Evolutionary conservation across 2,797 vertebrate species (phyloP).

Genomic region (Sphenopsis melanotis): DNA sequence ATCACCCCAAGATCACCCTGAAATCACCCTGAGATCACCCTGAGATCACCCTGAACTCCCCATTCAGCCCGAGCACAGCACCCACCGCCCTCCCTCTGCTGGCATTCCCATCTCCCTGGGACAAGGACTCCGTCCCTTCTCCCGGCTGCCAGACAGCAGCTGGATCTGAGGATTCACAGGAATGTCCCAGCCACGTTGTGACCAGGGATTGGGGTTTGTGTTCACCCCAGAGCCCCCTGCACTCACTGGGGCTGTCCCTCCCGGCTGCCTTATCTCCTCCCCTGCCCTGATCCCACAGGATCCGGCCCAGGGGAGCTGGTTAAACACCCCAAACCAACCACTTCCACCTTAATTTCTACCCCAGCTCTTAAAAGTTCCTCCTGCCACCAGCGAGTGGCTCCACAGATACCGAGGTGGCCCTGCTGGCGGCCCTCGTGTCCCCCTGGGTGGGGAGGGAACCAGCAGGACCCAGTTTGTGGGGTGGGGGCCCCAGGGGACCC

Average conservation of each 20-base stretch:
- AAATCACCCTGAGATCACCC: too few relatives aligned
- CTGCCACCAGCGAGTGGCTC: neutral
- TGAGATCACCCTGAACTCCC: neutral
- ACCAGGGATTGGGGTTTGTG: neutral
- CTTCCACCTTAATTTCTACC: neutral
- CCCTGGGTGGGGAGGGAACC: neutral
- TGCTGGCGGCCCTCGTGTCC: neutral
- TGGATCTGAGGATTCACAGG: neutral
- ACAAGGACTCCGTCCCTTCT: neutral
- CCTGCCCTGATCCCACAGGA: neutral
- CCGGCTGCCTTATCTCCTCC: neutral
- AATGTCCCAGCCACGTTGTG: neutral
- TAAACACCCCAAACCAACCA: neutral
- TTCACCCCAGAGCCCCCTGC: neutral
- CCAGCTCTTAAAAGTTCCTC: neutral
- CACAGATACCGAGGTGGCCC: accelerated
- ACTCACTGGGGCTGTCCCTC: accelerated
- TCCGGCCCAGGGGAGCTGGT: neutral
- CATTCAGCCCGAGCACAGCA: neutral
- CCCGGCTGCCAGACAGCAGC: neutral
- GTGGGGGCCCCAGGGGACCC: neutral
- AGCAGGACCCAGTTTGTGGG: neutral
- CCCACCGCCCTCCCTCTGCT: neutral
- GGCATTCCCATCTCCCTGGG: accelerated
- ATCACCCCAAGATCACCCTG: too few relatives aligned